phyloP scores from a whole-genome alignment of 2,113 vertebrate genomes.

The Cinclus cinclus region DNA sequence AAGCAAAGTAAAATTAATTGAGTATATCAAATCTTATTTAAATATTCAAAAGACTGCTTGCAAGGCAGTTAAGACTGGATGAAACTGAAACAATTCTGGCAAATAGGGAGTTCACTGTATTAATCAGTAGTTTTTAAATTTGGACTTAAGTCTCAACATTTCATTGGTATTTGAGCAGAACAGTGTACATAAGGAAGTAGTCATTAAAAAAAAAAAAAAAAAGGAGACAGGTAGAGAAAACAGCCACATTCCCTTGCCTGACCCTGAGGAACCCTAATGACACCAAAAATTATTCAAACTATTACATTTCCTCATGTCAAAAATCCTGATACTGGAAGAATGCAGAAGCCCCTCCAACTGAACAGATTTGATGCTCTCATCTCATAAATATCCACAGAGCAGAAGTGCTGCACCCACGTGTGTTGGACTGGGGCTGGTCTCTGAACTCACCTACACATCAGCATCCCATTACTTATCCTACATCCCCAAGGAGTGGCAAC shows the following conservation, averaged over 20 bases:
- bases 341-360: not conserved
- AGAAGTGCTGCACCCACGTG: accelerated
- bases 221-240: not conserved
- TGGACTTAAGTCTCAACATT: not conserved
- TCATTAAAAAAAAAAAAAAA: not conserved
- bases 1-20: not conserved
- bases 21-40: not conserved
- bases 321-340: not conserved
- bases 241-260: not conserved
- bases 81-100: not conserved
- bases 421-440: not conserved
- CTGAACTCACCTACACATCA: not conserved
- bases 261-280: not conserved
- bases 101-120: not conserved
- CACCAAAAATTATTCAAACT: not conserved
- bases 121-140: not conserved
- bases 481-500: too few relatives aligned
- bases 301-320: not conserved
- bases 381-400: not conserved
- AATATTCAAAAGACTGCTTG: not conserved
- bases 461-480: not conserved
- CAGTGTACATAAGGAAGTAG: not conserved
- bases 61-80: not conserved
- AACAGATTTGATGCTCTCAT: not conserved
- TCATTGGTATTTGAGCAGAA: not conserved